Percentiles rank a stretch among this genome's conserved stretches.
Evolutionary conservation across 2,113 vertebrate species (phyloP).

Genomic region (Stomatorhinus ivindoensis): DNA sequence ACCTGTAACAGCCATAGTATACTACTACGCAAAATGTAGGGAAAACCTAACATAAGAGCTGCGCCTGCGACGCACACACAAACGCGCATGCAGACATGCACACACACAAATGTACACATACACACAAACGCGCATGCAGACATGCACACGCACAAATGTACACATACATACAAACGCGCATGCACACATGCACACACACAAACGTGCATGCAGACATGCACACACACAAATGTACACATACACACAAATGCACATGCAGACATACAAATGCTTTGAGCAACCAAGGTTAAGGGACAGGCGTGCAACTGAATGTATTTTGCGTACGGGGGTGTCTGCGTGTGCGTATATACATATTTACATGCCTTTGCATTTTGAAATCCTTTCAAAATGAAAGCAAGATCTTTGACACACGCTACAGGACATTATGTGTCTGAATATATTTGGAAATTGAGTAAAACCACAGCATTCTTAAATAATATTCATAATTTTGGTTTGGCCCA

Average conservation of each 20-base stretch:
- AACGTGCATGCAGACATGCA: background rate
- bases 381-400: constrained; percentile 2
- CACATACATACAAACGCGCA: background rate
- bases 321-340: background rate
- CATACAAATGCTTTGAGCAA: background rate
- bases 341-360: background rate
- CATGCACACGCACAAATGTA: background rate
- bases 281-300: background rate
- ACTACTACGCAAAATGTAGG: background rate
- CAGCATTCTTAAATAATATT: constrained; percentile 57
- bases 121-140: background rate
- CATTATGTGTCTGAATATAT: constrained; percentile 43
- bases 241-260: background rate
- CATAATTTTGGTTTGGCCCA: constrained; percentile 56
- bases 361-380: background rate
- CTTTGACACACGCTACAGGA: constrained; percentile 17
- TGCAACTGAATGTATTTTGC: background rate
- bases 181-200: background rate
- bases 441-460: constrained; percentile 45
- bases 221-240: background rate
- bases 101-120: background rate
- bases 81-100: background rate
- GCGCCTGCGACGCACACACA: background rate
- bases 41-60: background rate
- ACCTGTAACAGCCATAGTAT: background rate